Evolutionary conservation across 2,797 vertebrate genomes (phyloP).

Genomic region (Alectoris magna): DNA sequence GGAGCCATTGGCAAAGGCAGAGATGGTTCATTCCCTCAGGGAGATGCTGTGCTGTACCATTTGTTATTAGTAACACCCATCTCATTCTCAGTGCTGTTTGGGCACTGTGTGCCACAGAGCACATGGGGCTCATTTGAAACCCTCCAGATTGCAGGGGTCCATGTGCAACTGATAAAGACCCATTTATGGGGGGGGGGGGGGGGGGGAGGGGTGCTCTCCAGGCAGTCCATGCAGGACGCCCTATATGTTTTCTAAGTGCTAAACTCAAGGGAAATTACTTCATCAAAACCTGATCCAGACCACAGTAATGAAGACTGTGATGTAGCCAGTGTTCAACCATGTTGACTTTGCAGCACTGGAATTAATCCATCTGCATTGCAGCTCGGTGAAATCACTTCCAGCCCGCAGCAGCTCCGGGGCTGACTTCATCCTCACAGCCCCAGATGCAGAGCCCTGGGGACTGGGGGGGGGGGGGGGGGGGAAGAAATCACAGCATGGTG

Average conservation of each 20-base stretch:
- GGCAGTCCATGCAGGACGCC: conserved; percentile 73
- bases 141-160: conserved; percentile 68
- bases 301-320: conserved; percentile 76
- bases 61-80: conserved; percentile 70
- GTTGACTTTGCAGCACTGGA: conserved; percentile 89
- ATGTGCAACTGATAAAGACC: conserved; percentile 82
- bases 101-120: conserved; percentile 68
- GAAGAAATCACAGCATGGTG: not conserved
- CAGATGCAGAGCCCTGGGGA: conserved; percentile 75
- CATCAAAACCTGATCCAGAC: conserved; percentile 84
- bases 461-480: not conserved
- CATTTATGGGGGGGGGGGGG: conserved; percentile 29
- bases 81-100: conserved; percentile 10
- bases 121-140: conserved; percentile 77
- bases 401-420: conserved; percentile 74
- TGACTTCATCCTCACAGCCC: conserved; percentile 85
- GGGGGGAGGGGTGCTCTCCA: not conserved
- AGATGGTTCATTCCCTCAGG: not conserved
- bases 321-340: conserved; percentile 80
- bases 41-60: conserved; percentile 34
- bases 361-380: conserved; percentile 87
- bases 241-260: conserved; percentile 84
- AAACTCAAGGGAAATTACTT: conserved; percentile 91
- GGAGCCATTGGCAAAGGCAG: not conserved
- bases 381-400: conserved; percentile 90